Base-by-base conservation (phyloP, 2,888 invertebrate genomes). In the Neoitamus cyanurus region DNA sequence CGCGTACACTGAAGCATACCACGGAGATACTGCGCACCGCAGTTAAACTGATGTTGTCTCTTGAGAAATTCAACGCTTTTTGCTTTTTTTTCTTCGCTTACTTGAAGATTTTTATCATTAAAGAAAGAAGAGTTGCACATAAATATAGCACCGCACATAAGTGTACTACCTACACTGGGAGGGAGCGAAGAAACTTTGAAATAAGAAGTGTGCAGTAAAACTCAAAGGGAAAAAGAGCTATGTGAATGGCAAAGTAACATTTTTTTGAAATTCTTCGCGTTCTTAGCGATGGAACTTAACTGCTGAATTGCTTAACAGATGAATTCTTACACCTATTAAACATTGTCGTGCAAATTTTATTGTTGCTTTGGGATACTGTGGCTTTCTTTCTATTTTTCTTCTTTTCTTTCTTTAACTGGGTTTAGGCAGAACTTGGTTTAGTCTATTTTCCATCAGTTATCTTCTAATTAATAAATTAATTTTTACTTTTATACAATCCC, bases 241-340 rank as follows among this genome's bases (percentile, higher is more conserved):
- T 20, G 36, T 1, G 28, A 36, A 82, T 46, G 37, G 36, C n/a
- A 68, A 69, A 82, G 37, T 36, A 82, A 68, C 68, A 69, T 82
- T 69, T 82, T 82, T 69, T 82, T 69, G 28, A 82, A 37, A 82
- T 82, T 82, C 82, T 37, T 68, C 82, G 69, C 68, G 82, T 69
- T 82, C 82, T 36, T 82, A 9, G 69, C 69, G 36, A 15, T 82
- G 82, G 31, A 37, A 36, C 36, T 82, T 37, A 36, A 13, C 82
- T 82, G 69, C 68, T 30, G 37, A 82, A 37, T 82, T 36, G 82
- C 82, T 82, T 82, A 82, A 82, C 82, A 82, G 82, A 82, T 82
- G 82, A 82, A 82, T 82, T 82, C 82, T 82, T 82, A 82, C 82
- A 82, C 82, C 82, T 82, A 82, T 82, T 82, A 82, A 78, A 82